phyloP scores from a whole-genome alignment of 2,113 vertebrate genomes.

The Marmota flaviventris region DNA sequence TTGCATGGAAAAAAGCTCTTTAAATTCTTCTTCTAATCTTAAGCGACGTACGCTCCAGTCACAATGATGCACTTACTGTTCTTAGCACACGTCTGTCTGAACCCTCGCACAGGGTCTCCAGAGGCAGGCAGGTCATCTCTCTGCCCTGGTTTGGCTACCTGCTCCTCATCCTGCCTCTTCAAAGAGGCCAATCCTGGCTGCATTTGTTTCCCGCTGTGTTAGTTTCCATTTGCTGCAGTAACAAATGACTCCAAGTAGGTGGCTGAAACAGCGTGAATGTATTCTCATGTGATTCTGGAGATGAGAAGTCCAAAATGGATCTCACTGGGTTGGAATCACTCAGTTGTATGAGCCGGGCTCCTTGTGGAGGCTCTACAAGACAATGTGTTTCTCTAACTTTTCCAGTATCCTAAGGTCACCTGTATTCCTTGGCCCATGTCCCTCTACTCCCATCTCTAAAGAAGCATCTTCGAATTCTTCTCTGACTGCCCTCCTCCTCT shows the following conservation, averaged over 20 bases:
- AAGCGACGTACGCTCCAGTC: not conserved
- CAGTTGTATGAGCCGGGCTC: not conserved
- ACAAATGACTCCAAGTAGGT: not conserved
- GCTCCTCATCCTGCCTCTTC: not conserved
- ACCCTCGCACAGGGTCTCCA: rapidly evolving
- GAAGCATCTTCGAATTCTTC: not conserved
- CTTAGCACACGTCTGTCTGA: rapidly evolving
- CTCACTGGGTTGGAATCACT: not conserved
- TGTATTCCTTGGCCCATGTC: too few species aligned
- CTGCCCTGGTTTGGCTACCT: rapidly evolving
- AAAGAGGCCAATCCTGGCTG: not conserved
- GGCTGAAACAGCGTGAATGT: not conserved
- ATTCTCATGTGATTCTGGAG: not conserved
- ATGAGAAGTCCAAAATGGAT: not conserved
- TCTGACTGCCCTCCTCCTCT: not conserved
- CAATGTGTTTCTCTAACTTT: not conserved
- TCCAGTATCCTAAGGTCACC: not conserved
- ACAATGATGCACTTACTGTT: not conserved
- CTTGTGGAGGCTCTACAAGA: too few species aligned
- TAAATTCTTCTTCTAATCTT: not conserved
- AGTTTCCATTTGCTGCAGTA: not conserved
- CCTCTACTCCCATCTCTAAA: not conserved
- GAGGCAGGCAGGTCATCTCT: too few species aligned
- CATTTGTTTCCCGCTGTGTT: too few species aligned
- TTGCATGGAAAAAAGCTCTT: not conserved